Percentiles rank a stretch among this genome's conserved stretches.
Evolutionary conservation across 2,888 invertebrate species (phyloP).

Genomic region (Ochropacha duplaris): DNA sequence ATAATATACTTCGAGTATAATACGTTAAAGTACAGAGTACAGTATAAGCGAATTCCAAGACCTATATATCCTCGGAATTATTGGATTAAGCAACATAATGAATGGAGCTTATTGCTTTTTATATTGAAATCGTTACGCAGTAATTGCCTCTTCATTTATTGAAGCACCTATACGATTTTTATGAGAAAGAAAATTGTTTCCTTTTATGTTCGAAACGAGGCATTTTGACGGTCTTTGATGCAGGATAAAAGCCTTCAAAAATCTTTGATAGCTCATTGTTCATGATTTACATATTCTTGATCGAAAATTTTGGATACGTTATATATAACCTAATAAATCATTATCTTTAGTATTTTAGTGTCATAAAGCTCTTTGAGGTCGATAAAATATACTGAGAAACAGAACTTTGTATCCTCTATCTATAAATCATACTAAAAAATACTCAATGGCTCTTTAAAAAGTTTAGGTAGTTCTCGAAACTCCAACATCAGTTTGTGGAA

Average conservation of each 20-base stretch:
- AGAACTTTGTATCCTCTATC: neutral
- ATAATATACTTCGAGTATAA: neutral
- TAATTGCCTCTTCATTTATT: neutral
- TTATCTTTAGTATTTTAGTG: neutral
- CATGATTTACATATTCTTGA: conserved; percentile 35
- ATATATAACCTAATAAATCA: neutral
- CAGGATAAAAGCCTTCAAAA: conserved; percentile 19
- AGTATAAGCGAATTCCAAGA: conserved; percentile 8
- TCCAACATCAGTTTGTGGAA: conserved; percentile 1
- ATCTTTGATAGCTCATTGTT: conserved; percentile 13
- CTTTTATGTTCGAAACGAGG: conserved; percentile 13
- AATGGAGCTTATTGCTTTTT: conserved; percentile 23
- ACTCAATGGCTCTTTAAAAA: neutral
- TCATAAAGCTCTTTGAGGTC: neutral
- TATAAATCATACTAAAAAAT: neutral
- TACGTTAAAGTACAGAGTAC: neutral
- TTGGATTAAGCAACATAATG: conserved; percentile 23
- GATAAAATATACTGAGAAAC: neutral
- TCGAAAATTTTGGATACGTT: neutral
- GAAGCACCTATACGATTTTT: conserved; percentile 14
- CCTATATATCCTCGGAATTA: conserved; percentile 14
- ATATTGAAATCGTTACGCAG: conserved; percentile 29
- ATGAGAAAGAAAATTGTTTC: conserved; percentile 24
- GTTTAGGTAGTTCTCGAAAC: neutral
- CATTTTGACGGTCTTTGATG: conserved; percentile 1